phyloP scores from a whole-genome alignment of 2,888 invertebrate species.

The Drosophila cyrtoloma region DNA sequence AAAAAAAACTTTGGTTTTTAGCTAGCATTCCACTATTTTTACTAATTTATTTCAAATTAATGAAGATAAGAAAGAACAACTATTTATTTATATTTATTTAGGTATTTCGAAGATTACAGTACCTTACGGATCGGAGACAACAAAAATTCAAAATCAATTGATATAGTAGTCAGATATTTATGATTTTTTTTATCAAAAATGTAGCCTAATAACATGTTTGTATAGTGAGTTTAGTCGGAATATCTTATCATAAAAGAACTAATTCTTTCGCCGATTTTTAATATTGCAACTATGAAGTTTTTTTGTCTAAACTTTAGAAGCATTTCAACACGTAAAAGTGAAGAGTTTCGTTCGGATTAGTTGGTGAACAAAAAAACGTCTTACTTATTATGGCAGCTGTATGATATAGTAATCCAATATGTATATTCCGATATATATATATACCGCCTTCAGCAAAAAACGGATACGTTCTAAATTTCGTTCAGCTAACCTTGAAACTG shows the following conservation, averaged over 20 bases:
- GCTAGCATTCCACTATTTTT: neutral
- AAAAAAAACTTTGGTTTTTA: slow-evolving; percentile 33
- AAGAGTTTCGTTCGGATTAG: neutral
- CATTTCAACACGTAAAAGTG: neutral
- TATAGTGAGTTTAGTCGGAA: neutral
- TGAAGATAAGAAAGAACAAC: too few species aligned
- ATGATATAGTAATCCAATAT: neutral
- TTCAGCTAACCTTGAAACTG: neutral
- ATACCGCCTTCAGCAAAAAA: neutral
- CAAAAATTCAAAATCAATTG: neutral
- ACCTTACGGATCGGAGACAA: too few species aligned
- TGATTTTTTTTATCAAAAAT: neutral
- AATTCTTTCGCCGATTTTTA: neutral
- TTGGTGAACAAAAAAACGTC: too few species aligned
- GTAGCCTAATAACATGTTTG: neutral
- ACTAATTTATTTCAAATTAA: neutral
- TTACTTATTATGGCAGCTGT: neutral
- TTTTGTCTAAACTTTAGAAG: neutral
- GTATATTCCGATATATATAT: neutral
- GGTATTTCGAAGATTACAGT: too few species aligned
- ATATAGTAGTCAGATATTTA: neutral
- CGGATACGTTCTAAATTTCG: neutral
- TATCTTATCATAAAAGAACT: neutral
- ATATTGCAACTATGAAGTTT: neutral
- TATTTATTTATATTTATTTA: too few species aligned